These are phyloP conservation scores for Cuculus canorus DNA, from an alignment of 2,797 vertebrate species.

Conservation along the genomic window DNA sequence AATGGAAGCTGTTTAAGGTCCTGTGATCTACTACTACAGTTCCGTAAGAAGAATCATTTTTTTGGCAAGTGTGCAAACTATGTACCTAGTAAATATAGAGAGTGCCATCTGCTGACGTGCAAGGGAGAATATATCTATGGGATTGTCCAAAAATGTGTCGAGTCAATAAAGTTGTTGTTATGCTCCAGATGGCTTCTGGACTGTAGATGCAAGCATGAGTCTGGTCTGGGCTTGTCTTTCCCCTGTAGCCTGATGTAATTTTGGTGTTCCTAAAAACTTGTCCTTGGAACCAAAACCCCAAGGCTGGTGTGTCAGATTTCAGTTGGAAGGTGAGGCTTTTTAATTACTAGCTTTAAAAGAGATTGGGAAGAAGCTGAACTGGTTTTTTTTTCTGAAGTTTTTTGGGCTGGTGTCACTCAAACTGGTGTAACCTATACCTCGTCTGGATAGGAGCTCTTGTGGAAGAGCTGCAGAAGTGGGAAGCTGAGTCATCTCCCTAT, in stretches of 20 bases:
- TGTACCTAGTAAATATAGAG: constrained; percentile 63
- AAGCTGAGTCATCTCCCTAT: not conserved
- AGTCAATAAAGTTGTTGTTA: not conserved
- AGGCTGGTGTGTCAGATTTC: not conserved
- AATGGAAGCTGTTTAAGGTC: not conserved
- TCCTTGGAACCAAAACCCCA: not conserved
- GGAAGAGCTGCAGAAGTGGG: not conserved
- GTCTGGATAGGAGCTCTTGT: not conserved
- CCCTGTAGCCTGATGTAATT: not conserved
- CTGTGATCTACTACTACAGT: not conserved
- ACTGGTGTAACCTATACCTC: not conserved
- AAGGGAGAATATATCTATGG: not conserved
- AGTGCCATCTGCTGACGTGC: constrained; percentile 70
- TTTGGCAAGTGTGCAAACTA: constrained; percentile 7
- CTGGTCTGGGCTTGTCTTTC: not conserved
- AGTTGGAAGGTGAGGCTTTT: not conserved
- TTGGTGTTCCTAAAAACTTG: not conserved
- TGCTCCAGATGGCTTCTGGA: not conserved
- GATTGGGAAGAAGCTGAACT: not conserved
- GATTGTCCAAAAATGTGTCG: not conserved
- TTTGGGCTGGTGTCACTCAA: not conserved
- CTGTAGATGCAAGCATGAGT: not conserved
- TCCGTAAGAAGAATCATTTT: not conserved
- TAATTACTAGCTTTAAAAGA: not conserved
- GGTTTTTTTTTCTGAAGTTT: not conserved